phyloP scores from a whole-genome alignment of 2,113 vertebrate species.

The Nothobranchius furzeri region DNA sequence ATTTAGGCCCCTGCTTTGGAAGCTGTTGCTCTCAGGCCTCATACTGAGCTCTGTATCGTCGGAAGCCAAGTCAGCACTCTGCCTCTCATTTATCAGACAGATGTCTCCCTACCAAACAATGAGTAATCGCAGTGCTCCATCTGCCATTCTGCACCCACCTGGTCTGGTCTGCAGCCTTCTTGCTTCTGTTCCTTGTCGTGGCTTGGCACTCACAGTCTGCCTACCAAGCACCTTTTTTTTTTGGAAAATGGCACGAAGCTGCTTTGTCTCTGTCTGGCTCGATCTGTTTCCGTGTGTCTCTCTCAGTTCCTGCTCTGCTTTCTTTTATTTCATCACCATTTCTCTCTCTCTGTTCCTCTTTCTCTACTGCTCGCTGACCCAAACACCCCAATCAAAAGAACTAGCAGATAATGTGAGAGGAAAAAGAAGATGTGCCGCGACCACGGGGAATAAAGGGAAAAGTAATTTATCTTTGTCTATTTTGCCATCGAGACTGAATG shows the following conservation, averaged over 20 bases:
- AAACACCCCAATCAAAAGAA: constrained; percentile 73
- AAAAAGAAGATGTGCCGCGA: constrained; percentile 45
- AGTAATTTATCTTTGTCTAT: constrained; percentile 73
- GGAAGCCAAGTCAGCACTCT: constrained; percentile 68
- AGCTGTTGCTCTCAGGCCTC: constrained; percentile 20
- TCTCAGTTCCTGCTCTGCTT: constrained; percentile 23
- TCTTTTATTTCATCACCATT: constrained; percentile 1
- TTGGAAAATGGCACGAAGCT: constrained; percentile 40
- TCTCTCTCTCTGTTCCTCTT: not conserved
- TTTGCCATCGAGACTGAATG: constrained; percentile 47
- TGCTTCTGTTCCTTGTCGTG: constrained; percentile 64
- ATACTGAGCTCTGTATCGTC: constrained; percentile 46
- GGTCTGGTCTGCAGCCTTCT: constrained; percentile 66
- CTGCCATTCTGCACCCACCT: constrained; percentile 69
- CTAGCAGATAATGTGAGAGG: constrained; percentile 64
- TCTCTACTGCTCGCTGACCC: constrained; percentile 48
- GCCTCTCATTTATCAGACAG: constrained; percentile 76
- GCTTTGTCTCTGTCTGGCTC: constrained; percentile 64
- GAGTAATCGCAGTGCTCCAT: constrained; percentile 74
- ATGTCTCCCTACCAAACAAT: constrained; percentile 72
- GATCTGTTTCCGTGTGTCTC: constrained; percentile 45
- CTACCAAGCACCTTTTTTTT: constrained; percentile 69
- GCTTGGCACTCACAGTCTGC: constrained; percentile 68
- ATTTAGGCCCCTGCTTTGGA: constrained; percentile 30
- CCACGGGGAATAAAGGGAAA: constrained; percentile 53